Evolutionary conservation across 2,797 vertebrate genomes (phyloP), one percentile per base, ranked within the genome.

Genomic region (Pipistrellus nathusii): DNA sequence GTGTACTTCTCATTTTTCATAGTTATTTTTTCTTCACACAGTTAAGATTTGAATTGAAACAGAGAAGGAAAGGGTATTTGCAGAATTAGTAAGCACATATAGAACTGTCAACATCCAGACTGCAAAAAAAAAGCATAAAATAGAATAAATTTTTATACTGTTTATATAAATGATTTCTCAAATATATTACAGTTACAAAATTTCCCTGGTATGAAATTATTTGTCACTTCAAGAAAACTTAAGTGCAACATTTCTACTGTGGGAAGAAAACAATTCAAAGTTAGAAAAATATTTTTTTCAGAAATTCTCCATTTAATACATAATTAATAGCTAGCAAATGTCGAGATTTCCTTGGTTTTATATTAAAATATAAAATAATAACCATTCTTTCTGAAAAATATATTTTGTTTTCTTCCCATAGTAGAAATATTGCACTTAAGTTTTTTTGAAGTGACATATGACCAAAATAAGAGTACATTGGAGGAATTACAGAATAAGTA

Each of bases 181-280:
- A 95, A 78, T 90, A 62, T 85, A 69, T 75, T 75, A 44, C 3
- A 38, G 32, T 82, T 73, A 83, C 20, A 5, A 77, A 87, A 78
- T 83, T 72, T 55, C 20, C 41, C 10, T 72, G 12, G 3, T 41
- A 93, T 35, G 55, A 91, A 91, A 57, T 88, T 55, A 18, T 35
- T 51, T 41, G 6, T 21, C 51, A 44, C 44, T 44, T 44, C 10
- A 44, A 44, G 44, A 44, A 44, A 44, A 44, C 44, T 44, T 44
- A 44, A 44, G 44, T 44, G 44, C 44, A 44, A 44, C 11, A 44
- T 44, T 44, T 44, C 44, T 44, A 44, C 10, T 44, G 44, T 9
- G 44, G 44, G 44, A 44, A 44, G 44, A 44, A 44, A 44, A 44
- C 44, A 44, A 44, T 44, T 44, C 44, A 44, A 44, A 44, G 10